These are phyloP conservation scores for Arizona elegans DNA, from an alignment of 2,113 vertebrate species.

Conservation along the genomic window DNA sequence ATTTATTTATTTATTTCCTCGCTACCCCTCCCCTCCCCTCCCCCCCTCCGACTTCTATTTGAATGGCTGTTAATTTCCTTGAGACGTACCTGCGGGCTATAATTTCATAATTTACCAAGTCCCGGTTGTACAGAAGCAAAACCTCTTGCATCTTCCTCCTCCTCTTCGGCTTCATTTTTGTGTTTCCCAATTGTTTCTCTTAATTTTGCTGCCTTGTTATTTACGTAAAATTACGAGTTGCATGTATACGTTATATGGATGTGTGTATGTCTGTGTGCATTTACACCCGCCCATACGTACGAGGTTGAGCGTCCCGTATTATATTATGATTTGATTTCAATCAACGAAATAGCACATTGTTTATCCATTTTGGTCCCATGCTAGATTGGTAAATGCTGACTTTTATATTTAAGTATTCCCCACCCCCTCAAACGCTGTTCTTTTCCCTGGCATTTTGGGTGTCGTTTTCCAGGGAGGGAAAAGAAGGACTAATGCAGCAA, in stretches of 20 bases:
- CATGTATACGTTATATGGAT: not conserved
- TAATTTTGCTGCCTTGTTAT: not conserved
- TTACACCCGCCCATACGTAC: not conserved
- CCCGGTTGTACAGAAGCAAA: not conserved
- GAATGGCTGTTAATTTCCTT: constrained; percentile 16
- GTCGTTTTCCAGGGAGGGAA: constrained; percentile 44
- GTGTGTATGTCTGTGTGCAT: not conserved
- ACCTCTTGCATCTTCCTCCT: not conserved
- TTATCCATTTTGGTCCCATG: not conserved
- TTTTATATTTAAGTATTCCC: constrained; percentile 40
- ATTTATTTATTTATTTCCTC: not conserved
- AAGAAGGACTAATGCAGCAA: constrained; percentile 21
- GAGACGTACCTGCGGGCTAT: constrained; percentile 21
- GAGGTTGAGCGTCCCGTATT: not conserved
- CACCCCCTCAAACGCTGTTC: not conserved
- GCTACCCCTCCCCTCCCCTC: not conserved
- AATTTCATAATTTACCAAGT: not conserved
- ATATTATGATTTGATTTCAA: not conserved
- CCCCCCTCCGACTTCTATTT: not conserved
- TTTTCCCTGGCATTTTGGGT: constrained; percentile 54
- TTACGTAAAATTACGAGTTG: not conserved
- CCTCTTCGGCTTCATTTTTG: not conserved
- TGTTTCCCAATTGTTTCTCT: not conserved
- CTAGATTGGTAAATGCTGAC: constrained; percentile 7
- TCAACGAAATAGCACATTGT: not conserved